Percentiles rank a stretch among this genome's conserved stretches.
These are phyloP conservation scores for Sebastes fasciatus DNA, from an alignment of 2,113 vertebrate genomes.

Conservation along the genomic window DNA sequence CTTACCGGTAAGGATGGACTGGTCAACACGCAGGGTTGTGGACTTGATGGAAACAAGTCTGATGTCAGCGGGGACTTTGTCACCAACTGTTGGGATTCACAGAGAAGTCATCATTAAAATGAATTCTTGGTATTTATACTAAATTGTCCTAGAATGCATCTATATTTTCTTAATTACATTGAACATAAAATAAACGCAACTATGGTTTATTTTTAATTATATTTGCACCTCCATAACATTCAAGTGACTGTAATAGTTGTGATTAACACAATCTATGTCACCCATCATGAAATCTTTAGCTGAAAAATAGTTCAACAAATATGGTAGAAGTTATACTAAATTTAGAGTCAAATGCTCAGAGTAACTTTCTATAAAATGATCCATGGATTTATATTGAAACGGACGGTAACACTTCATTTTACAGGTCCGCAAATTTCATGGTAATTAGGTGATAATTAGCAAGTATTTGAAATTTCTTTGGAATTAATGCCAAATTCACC, in stretches of 20 bases:
- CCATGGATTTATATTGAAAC: conserved; percentile 14
- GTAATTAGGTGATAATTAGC: no score
- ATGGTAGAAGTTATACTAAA: background rate
- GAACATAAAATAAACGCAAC: background rate
- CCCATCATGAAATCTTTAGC: background rate
- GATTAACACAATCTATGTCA: background rate
- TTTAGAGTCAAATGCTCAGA: conserved; percentile 8
- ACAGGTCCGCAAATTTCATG: no score
- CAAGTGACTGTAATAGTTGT: conserved; percentile 1
- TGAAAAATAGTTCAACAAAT: conserved; percentile 1
- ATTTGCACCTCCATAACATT: background rate
- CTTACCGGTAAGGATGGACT: conserved; percentile 90
- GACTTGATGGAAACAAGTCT: conserved; percentile 90
- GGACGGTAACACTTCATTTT: no score
- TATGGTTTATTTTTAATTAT: background rate
- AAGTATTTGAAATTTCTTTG: no score
- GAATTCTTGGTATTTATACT: background rate
- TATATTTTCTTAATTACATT: background rate
- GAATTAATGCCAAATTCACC: no score
- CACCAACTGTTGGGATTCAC: conserved; percentile 86
- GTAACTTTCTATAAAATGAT: conserved; percentile 29
- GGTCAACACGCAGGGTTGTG: conserved; percentile 93
- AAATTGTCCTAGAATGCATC: background rate
- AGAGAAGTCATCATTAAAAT: conserved; percentile 3
- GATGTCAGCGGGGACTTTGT: conserved; percentile 95